These are phyloP conservation scores for Nothura maculosa DNA, from an alignment of 2,797 vertebrate genomes.

Conservation along the genomic window DNA sequence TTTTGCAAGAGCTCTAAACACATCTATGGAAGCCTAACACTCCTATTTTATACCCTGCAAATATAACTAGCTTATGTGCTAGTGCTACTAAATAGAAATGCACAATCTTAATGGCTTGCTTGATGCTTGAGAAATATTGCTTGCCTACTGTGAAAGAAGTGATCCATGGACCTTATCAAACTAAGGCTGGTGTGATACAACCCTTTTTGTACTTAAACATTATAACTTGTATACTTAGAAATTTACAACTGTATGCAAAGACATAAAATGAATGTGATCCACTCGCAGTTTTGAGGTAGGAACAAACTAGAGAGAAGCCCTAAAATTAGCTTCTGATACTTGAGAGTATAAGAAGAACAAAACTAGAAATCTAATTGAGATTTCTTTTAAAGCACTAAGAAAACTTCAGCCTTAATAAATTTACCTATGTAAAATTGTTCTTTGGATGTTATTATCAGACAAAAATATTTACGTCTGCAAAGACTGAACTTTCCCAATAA, in stretches of 20 bases:
- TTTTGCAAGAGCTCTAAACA: background rate
- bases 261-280: background rate
- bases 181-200: background rate
- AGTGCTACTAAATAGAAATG: background rate
- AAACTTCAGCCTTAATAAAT: background rate
- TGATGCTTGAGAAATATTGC: background rate
- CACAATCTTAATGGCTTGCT: background rate
- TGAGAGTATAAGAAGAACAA: rapidly evolving
- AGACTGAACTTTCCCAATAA: background rate
- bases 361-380: background rate
- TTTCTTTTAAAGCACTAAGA: background rate
- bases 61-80: background rate
- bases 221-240: background rate
- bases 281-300: background rate
- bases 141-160: background rate
- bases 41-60: background rate
- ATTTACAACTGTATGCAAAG: background rate
- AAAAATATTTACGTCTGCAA: background rate
- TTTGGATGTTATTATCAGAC: background rate
- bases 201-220: background rate
- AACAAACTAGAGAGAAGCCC: background rate
- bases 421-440: background rate
- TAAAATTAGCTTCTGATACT: background rate
- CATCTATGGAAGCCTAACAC: background rate
- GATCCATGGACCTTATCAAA: background rate